Base-by-base conservation (phyloP, 2,113 vertebrate species). In the Melanerpes aurifrons region DNA sequence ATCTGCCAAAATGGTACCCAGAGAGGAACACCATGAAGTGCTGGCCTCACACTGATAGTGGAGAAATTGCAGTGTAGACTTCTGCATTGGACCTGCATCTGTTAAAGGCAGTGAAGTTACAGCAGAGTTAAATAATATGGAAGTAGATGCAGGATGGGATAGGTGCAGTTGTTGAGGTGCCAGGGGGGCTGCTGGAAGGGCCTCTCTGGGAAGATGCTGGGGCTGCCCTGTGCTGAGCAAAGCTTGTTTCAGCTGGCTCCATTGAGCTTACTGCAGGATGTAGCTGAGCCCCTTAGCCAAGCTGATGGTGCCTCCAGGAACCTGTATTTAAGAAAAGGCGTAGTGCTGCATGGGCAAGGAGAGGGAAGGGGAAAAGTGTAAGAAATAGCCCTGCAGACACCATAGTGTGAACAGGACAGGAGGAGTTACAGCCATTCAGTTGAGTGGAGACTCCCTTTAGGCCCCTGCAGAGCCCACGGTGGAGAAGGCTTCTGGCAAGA, bases 1-100 rank as follows among this genome's bases (percentile, higher is more conserved):
- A 37, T 35, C 53, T 66, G 9, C 10, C 25, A 28, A n/a, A 80
- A 37, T 12, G 6, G 47, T 56, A 35, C 53, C 25, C 70, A 37
- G 24, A 0, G 0, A 84, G 13, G 32, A 79, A 9, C 47, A 43
- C 17, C 2, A 3, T 28, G 40, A 76, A 62, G 29, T 4, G 0
- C 31, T 64, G n/a, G 11, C 8, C 58, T 85, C 21, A 16, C 2
- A 15, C 24, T 26, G 18, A 2, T 2, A 50, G 35, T 50, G 63
- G 16, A 64, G 43, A 47, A 89, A 29, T 6, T 62, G 26, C 40
- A 54, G 6, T 7, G 2, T 2, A 0, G 26, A 50, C 35, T 53
- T 31, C 18, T 13, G 22, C 14, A 32, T 14, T 58, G 40, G n/a
- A 11, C 29, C 16, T 17, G 4, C 48, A 22, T 29, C n/a, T 29